Percentiles rank a stretch among this genome's conserved stretches.
Conservation (phyloP, 2,797 vertebrate species). For the Phrynocephalus forsythii region DNA sequence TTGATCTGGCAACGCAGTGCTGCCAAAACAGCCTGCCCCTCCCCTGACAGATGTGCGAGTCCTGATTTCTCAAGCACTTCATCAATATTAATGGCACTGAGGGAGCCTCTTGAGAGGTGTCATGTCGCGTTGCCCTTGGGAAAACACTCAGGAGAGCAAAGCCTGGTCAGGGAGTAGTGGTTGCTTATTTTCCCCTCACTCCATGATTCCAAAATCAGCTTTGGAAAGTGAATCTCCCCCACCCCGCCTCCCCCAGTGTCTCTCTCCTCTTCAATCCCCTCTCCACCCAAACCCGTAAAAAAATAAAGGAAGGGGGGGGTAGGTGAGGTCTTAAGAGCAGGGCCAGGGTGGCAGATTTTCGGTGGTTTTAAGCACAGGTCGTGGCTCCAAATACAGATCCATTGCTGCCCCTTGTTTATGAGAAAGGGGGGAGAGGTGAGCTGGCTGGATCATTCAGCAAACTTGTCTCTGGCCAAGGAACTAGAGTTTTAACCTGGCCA, state of each 20-base stretch:
- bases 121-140: conserved; percentile 62
- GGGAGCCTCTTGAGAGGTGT: conserved; percentile 71
- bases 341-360: not conserved
- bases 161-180: not conserved
- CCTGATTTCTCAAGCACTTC: conserved; percentile 64
- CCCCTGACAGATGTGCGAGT: conserved; percentile 69
- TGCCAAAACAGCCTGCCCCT: conserved; percentile 40
- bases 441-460: too few relatives aligned
- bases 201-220: conserved; percentile 42
- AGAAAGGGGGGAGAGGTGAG: too few relatives aligned
- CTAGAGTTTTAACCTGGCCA: too few relatives aligned
- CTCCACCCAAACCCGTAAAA: too few relatives aligned
- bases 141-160: conserved; percentile 59
- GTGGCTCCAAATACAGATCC: too few relatives aligned
- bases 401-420: too few relatives aligned
- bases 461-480: too few relatives aligned
- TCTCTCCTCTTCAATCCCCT: conserved; percentile 15
- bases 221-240: conserved; percentile 4
- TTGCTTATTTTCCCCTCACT: conserved; percentile 7
- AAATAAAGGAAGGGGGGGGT: too few relatives aligned
- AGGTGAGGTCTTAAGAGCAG: not conserved
- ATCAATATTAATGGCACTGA: conserved; percentile 79
- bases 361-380: not conserved
- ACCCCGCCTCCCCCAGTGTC: not conserved
- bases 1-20: conserved; percentile 68